Base-by-base conservation (phyloP, 92 coral and sea anemone species). In the Paramuricea clavata region DNA sequence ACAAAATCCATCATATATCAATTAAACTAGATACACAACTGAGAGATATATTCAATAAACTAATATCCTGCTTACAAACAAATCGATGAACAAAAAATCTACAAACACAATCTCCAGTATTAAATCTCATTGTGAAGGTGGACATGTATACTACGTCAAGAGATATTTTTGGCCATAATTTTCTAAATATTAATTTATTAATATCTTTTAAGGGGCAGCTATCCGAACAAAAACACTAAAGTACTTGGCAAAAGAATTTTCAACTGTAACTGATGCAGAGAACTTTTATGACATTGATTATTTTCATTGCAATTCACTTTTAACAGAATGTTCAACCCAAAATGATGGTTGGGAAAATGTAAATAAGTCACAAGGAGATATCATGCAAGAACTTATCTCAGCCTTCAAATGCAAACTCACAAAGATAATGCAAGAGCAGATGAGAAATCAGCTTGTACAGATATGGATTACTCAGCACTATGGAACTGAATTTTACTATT, bases 341-440 rank as follows among this genome's bases (percentile, higher is more conserved):
- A 8, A 17, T 54, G 26, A 6, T 54, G 62, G 7, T n/a, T n/a
- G n/a, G 22, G 62, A 19, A 54, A 47, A 4, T 47, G 16, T 47
- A 12, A 1, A 47, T 47, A 67, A 67, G 23, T 67, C 73, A 67
- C 73, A 67, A 67, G 73, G 73, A 27, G 73, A 67, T 67, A 67
- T 67, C 5, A 22, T 67, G 23, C 1, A 67, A 67, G 35, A 67
- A 67, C 73, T 67, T 26, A 67, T 67, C 12, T 67, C 73, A 0
- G 1, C 73, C 12, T 67, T 67, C 41, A 67, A 67, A 10, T 22
- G 12, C 73, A 67, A 67, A 67, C 73, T 67, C 17, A 67, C 73
- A 67, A 30, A 67, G 41, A 67, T 36, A 67, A 67, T 67, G 73
- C 73, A 67, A 67, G 73, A 67, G 12, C 35, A 22, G 73, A 1